Conservation (phyloP, 2,113 vertebrate species). For the Anser cygnoides region DNA sequence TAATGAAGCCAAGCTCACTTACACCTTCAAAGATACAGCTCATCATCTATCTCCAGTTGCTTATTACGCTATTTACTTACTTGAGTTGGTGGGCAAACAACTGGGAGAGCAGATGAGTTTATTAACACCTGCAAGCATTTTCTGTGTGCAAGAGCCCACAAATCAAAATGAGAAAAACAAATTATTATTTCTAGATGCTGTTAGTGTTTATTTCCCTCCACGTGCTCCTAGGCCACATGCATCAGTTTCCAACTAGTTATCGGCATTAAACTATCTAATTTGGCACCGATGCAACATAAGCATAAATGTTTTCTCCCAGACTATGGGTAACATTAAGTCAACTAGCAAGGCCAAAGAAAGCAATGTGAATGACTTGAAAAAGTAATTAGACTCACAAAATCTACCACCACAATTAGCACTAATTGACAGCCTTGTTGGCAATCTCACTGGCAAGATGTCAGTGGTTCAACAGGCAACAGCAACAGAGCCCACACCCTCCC, state of each 20-base stretch:
- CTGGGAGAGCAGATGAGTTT: background rate
- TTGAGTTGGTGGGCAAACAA: background rate
- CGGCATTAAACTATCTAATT: background rate
- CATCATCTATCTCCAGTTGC: background rate
- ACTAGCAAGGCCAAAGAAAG: background rate
- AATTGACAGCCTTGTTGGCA: background rate
- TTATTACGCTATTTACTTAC: background rate
- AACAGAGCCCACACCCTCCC: fast-evolving
- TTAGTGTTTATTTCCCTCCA: background rate
- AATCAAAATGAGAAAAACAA: background rate
- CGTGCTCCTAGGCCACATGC: background rate
- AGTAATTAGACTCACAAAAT: background rate
- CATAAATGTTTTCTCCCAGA: background rate
- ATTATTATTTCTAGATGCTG: background rate
- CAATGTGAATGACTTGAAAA: background rate
- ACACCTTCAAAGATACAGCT: background rate
- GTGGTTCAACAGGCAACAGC: background rate
- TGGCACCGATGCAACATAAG: background rate
- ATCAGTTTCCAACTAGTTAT: background rate
- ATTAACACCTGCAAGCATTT: background rate
- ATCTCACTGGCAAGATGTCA: background rate
- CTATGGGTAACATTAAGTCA: background rate
- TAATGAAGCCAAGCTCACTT: background rate
- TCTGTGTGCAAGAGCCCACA: background rate
- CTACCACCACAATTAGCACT: background rate